Base-by-base conservation (phyloP, 2,113 vertebrate genomes). In the Cololabis saira region DNA sequence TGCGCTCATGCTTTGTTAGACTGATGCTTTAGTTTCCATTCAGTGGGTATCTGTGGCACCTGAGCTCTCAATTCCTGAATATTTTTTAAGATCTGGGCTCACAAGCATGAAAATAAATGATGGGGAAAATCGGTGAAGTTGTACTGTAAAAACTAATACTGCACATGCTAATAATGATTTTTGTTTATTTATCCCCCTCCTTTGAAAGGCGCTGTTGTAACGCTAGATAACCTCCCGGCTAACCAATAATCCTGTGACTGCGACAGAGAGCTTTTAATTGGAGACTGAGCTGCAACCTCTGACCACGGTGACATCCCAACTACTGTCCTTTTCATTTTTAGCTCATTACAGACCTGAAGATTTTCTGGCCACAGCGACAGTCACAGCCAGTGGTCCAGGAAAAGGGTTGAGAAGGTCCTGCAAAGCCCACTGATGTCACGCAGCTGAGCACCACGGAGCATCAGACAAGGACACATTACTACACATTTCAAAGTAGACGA, bases 351-450 rank as follows among this genome's bases (percentile, higher is more conserved):
- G 53, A 33, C 51, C 66, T 40, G 30, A 66, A 53, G 73, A 37
- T 37, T 37, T 37, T 37, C 10, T 37, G 33, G 33, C 33, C 33
- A 11, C 33, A 27, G 45, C 22, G 44, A 52, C 21, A 22, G 65
- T 76, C 71, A 69, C 68, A 66, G 77, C 63, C 68, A 65, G 74
- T 33, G 74, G 61, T 67, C 74, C 74, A 61, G 52, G 57, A 47
- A 73, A 59, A 67, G 50, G 55, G 65, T 64, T 54, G 40, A 67
- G 45, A 53, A 44, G 60, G 61, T 74, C 59, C 72, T 50, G 58
- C 68, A 48, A 67, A 61, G 71, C 62, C 51, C 47, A 21, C 18
- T 37, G 5, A 37, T 37, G 10, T 37, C 33, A 37, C 6, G 10
- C 33, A 37, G 3, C 33, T 37, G 33, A 37, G 62, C 55, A 45